These are phyloP conservation scores for Embiotoca jacksoni DNA, from an alignment of 2,113 vertebrate genomes.

Conservation along the genomic window DNA sequence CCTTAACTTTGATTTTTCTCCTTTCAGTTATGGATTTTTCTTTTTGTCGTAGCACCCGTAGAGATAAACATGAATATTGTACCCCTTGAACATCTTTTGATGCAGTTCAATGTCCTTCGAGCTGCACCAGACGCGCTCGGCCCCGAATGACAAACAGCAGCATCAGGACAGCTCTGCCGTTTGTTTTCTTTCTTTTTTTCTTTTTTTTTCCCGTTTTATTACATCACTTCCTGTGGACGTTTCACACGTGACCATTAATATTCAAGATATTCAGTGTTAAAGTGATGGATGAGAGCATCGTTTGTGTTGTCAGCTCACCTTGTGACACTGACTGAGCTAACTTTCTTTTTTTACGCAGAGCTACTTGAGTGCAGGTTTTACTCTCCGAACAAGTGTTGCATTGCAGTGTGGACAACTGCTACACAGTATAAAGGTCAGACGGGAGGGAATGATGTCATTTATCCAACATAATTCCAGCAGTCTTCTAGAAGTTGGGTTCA, in stretches of 20 bases:
- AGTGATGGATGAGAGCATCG: not conserved
- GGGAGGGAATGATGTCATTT: not conserved
- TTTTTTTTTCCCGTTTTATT: not conserved
- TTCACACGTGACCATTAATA: no score
- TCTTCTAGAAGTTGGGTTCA: not conserved
- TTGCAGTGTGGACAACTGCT: not conserved
- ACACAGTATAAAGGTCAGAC: not conserved
- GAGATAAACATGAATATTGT: not conserved
- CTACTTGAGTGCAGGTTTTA: not conserved
- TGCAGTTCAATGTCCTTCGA: not conserved
- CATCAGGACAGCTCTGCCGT: not conserved
- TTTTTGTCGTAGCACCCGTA: conserved; percentile 2
- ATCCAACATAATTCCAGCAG: not conserved
- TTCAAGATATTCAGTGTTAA: no score
- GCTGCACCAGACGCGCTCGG: not conserved
- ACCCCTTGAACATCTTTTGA: not conserved
- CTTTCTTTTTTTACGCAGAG: not conserved
- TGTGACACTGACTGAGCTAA: not conserved
- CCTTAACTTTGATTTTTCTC: conserved; percentile 50
- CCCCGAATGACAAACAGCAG: not conserved
- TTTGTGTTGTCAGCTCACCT: not conserved
- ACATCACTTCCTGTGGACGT: not conserved
- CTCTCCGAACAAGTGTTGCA: not conserved
- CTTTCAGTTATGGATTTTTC: not conserved
- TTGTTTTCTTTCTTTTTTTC: not conserved